phyloP scores from a whole-genome alignment of 1,140 invertebrate species.

The Drosophila lowei region DNA sequence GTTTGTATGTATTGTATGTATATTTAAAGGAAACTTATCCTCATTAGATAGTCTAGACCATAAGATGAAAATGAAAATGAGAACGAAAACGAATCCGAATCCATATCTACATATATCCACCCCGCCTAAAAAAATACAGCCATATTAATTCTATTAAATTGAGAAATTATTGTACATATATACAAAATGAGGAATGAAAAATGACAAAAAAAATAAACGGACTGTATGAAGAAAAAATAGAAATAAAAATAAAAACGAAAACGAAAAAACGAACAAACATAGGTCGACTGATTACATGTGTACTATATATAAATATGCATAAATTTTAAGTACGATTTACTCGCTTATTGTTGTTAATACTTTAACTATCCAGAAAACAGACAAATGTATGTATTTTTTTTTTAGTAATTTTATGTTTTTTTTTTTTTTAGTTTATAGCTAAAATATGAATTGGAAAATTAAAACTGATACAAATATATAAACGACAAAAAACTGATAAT shows the following conservation, averaged over 20 bases:
- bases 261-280: slow-evolving; percentile 41
- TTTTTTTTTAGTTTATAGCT: slow-evolving; percentile 78
- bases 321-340: slow-evolving; percentile 54
- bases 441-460: slow-evolving; percentile 16
- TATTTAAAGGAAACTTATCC: slow-evolving; percentile 53
- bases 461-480: slow-evolving; percentile 60
- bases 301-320: slow-evolving; percentile 66
- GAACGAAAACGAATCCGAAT: slow-evolving; percentile 26
- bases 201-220: slow-evolving; percentile 5
- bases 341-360: slow-evolving; percentile 67
- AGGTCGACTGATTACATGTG: slow-evolving; percentile 77
- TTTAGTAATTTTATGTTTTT: slow-evolving; percentile 73
- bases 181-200: slow-evolving; percentile 7
- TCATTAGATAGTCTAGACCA: slow-evolving; percentile 66
- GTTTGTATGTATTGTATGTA: slow-evolving; percentile 4
- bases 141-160: slow-evolving; percentile 74
- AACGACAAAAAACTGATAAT: slow-evolving; percentile 64
- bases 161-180: slow-evolving; percentile 47
- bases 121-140: slow-evolving; percentile 49
- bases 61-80: slow-evolving; percentile 51
- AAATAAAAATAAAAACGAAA: slow-evolving; percentile 31
- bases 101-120: slow-evolving; percentile 12
- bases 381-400: slow-evolving; percentile 47
- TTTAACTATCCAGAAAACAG: slow-evolving; percentile 43
- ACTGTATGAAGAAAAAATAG: slow-evolving; percentile 33